Evolutionary conservation across 2,113 vertebrate genomes (phyloP).

Genomic region (Mesitornis unicolor): DNA sequence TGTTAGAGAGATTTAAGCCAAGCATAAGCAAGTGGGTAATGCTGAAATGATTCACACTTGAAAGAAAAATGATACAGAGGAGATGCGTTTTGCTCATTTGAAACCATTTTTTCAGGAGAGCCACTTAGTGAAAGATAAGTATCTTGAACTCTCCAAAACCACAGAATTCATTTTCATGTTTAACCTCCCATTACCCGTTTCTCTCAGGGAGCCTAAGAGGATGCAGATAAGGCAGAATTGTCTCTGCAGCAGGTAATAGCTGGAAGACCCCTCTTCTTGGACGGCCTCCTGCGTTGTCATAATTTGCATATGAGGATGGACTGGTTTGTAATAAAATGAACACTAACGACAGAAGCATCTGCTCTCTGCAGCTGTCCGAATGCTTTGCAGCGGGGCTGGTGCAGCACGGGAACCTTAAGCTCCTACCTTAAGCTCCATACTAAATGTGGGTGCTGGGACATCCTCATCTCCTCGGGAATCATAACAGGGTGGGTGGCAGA

Average conservation of each 20-base stretch:
- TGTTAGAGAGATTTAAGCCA: neutral
- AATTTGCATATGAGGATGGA: neutral
- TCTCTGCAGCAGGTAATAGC: constrained; percentile 27
- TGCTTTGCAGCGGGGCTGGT: neutral
- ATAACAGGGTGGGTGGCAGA: neutral
- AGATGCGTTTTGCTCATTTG: constrained; percentile 38
- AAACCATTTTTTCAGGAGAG: constrained; percentile 59
- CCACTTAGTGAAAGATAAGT: constrained; percentile 62
- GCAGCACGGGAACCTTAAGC: neutral
- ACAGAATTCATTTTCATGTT: constrained; percentile 59
- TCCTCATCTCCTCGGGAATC: accelerated
- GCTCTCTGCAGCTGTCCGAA: neutral
- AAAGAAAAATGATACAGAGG: constrained; percentile 37
- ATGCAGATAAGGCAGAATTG: constrained; percentile 60
- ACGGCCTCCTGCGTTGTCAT: neutral
- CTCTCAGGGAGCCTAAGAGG: constrained; percentile 42
- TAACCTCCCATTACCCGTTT: constrained; percentile 18
- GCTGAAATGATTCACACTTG: constrained; percentile 34
- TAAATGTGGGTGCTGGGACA: neutral
- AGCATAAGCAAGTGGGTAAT: neutral
- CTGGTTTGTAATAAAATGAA: neutral
- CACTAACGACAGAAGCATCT: accelerated
- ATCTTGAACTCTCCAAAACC: constrained; percentile 61
- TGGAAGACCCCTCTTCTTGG: constrained; percentile 17
- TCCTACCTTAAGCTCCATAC: too few relatives aligned